Base-by-base conservation (phyloP, 1,140 invertebrate species). In the Gryllus bimaculatus region DNA sequence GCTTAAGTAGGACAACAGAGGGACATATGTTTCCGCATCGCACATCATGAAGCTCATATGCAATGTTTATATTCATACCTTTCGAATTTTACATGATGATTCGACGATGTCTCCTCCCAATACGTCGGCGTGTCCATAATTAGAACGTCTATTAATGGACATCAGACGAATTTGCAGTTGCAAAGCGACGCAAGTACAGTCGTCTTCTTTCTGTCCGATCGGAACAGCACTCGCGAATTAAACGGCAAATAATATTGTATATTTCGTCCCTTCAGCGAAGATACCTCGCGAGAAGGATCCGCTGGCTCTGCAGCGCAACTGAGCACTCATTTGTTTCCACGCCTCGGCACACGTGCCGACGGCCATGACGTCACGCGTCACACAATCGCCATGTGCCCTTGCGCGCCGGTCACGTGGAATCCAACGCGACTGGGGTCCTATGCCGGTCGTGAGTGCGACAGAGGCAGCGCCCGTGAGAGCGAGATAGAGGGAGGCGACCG, bases 321-420 rank as follows among this genome's bases (percentile, higher is more conserved):
- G 76, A 76, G 47, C 76, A 76, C 39, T 48, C 76, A 47, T 12
- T 76, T 76, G 76, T 76, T 76, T 76, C 76, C 78, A 78, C 78
- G 78, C 78, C 78, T 78, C 54, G 78, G 48, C 78, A 74, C 78
- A 78, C 78, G 78, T 78, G 78, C 78, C 78, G 76, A 47, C 20
- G 48, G 47, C 21, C 47, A 20, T 78, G 78, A 78, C 78, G 78
- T 78, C 78, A 78, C 49, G 48, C 54, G 78, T 78, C 78, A 78
- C 78, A 74, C 78, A 48, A 73, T 74, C 78, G 78, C 78, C 78
- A 78, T 78, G 78, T 73, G 78, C 78, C 78, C 77, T 48, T 48
- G 76, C 76, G 47, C 39, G 15, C 12, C 47, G 78, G 78, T 78
- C 48, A 78, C 78, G 78, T 78, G 78, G 78, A 73, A 73, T 20